phyloP scores from a whole-genome alignment of 2,888 invertebrate species.

The Hemithea aestivaria region DNA sequence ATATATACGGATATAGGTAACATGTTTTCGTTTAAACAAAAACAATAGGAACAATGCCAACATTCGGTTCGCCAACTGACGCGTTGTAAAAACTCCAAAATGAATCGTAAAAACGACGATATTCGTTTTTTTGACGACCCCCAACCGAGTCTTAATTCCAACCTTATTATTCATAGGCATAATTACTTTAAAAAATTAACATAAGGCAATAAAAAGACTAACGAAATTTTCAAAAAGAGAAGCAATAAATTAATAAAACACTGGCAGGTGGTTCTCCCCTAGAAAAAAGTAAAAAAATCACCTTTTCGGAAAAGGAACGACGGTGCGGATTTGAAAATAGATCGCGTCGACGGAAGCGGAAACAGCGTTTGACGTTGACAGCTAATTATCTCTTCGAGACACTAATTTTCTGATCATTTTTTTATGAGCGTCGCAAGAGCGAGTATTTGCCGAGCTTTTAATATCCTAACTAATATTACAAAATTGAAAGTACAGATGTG shows the following conservation, averaged over 20 bases:
- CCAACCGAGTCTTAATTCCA: constrained; percentile 66
- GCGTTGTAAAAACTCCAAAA: constrained; percentile 53
- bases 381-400: constrained; percentile 71
- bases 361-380: constrained; percentile 70
- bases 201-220: constrained; percentile 73
- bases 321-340: constrained; percentile 70
- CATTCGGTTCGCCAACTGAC: constrained; percentile 72
- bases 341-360: constrained; percentile 72
- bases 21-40: constrained; percentile 37
- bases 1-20: too few species aligned
- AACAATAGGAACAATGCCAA: constrained; percentile 66
- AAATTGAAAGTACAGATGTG: too few species aligned
- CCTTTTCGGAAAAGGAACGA: constrained; percentile 32
- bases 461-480: too few species aligned
- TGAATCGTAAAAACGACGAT: constrained; percentile 65
- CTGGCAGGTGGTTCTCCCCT: constrained; percentile 57
- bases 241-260: constrained; percentile 59
- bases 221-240: constrained; percentile 71
- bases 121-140: constrained; percentile 57
- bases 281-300: constrained; percentile 30
- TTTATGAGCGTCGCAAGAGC: constrained; percentile 24
- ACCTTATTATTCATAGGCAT: constrained; percentile 76
- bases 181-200: constrained; percentile 77
- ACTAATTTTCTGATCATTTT: too few species aligned
- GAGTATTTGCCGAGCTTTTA: constrained; percentile 15